phyloP scores from a whole-genome alignment of 2,113 vertebrate species.

The Engraulis encrasicolus region DNA sequence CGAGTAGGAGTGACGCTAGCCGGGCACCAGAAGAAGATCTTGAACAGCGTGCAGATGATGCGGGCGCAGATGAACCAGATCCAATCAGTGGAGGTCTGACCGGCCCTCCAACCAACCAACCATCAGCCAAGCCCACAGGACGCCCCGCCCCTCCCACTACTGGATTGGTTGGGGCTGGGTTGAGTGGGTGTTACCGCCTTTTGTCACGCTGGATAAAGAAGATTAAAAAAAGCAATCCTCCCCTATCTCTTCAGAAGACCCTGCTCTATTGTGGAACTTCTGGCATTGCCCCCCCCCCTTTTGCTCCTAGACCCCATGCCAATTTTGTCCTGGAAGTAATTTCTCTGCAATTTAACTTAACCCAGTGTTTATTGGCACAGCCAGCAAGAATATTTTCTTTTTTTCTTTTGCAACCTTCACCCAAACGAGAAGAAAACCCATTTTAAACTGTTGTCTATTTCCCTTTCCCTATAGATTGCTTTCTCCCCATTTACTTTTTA shows the following conservation, averaged over 20 bases:
- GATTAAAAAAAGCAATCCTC: neutral
- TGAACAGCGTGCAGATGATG: conserved; percentile 99
- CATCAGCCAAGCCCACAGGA: conserved; percentile 15
- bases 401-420: neutral
- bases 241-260: neutral
- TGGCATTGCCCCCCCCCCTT: conserved; percentile 25
- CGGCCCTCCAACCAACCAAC: conserved; percentile 40
- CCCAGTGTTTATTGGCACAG: neutral
- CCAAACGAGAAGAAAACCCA: neutral
- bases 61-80: conserved; percentile 99
- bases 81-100: conserved; percentile 98
- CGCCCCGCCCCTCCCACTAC: neutral
- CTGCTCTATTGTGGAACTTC: neutral
- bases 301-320: neutral
- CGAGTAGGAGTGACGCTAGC: conserved; percentile 96
- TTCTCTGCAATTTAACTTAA: too few species aligned
- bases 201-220: conserved; percentile 36
- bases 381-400: neutral
- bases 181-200: conserved; percentile 41
- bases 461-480: conserved; percentile 38
- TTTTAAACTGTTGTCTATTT: neutral
- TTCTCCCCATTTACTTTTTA: conserved; percentile 58
- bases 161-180: conserved; percentile 35
- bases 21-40: conserved; percentile 99
- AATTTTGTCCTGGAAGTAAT: too few species aligned